Conservation (phyloP, 2,888 invertebrate species). For the Neoscelio sp. region DNA sequence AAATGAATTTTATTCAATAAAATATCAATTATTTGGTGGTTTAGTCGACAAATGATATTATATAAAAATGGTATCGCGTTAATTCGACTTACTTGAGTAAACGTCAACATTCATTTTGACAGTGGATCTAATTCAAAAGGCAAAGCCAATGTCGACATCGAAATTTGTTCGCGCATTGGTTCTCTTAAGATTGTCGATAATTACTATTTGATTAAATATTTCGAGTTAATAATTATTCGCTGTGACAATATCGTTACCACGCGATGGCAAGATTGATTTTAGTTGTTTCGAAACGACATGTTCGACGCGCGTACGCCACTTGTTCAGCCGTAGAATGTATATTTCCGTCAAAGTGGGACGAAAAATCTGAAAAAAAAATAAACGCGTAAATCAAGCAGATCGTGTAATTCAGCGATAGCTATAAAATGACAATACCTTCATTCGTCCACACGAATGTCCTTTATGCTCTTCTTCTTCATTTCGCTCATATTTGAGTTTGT, state of each 20-base stretch:
- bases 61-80: too few relatives aligned
- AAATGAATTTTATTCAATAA: too few relatives aligned
- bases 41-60: neutral
- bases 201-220: too few relatives aligned
- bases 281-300: constrained; percentile 31
- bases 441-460: neutral
- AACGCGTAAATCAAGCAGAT: constrained; percentile 43
- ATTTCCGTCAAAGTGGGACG: constrained; percentile 48
- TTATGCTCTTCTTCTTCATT: constrained; percentile 2
- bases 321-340: constrained; percentile 42
- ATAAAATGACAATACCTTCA: constrained; percentile 23
- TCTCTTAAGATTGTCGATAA: neutral
- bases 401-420: constrained; percentile 32
- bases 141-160: neutral
- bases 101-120: neutral
- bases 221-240: constrained; percentile 23
- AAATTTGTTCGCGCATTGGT: constrained; percentile 5
- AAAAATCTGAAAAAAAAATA: constrained; percentile 48
- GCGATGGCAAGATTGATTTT: constrained; percentile 49
- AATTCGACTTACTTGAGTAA: neutral
- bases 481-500: constrained; percentile 12
- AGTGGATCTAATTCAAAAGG: neutral
- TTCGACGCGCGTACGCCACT: constrained; percentile 28
- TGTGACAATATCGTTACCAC: constrained; percentile 38
- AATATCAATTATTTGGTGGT: too few relatives aligned